phyloP scores from a whole-genome alignment of 2,113 vertebrate species.

The Tiliqua scincoides region DNA sequence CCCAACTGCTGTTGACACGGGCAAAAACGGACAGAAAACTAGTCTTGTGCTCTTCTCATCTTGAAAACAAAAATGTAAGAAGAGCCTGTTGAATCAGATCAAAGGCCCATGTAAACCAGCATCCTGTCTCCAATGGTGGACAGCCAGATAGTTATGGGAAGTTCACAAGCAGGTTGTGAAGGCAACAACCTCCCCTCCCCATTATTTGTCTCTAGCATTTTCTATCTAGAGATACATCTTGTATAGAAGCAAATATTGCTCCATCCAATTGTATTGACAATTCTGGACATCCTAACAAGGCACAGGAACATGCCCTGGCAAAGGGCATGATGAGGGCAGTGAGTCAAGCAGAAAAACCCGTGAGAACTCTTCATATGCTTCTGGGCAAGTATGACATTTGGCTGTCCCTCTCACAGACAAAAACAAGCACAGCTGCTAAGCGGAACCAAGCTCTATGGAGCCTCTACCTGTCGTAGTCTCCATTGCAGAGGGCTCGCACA shows the following conservation, averaged over 20 bases:
- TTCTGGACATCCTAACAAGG: neutral
- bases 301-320: neutral
- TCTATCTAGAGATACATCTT: neutral
- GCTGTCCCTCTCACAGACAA: neutral
- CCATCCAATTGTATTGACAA: neutral
- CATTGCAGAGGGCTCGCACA: conserved; percentile 91
- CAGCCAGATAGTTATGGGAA: neutral
- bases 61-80: neutral
- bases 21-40: neutral
- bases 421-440: neutral
- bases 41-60: neutral
- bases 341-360: neutral
- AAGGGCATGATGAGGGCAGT: too few relatives aligned
- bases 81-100: neutral
- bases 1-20: too few relatives aligned
- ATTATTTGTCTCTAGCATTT: neutral
- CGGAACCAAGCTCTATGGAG: neutral
- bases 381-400: neutral
- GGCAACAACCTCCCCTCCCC: neutral
- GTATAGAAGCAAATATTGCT: neutral
- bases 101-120: neutral
- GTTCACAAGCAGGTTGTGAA: neutral
- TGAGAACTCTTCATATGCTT: neutral
- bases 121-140: neutral
- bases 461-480: conserved; percentile 88